Evolutionary conservation across 2,888 invertebrate genomes (phyloP).

Genomic region (Chymomyza caudatula): DNA sequence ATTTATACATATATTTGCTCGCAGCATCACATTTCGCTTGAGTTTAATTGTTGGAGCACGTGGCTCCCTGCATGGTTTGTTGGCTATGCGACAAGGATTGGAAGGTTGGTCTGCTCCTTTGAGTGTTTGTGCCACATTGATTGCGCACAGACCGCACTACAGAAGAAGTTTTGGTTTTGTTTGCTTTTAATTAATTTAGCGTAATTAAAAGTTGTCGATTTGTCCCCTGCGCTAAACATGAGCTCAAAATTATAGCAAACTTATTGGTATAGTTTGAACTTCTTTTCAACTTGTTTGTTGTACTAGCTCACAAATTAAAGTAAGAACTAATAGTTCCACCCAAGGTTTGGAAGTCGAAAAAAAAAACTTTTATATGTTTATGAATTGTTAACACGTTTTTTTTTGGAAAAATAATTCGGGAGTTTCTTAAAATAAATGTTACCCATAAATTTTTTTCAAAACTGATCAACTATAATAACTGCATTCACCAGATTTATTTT

Average conservation of each 20-base stretch:
- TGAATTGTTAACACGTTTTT: too few species aligned
- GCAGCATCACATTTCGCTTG: background rate
- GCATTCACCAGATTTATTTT: too few species aligned
- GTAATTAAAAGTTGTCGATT: slow-evolving; percentile 49
- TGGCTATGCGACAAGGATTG: background rate
- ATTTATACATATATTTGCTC: background rate
- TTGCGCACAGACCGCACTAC: slow-evolving; percentile 25
- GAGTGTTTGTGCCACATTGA: slow-evolving; percentile 32
- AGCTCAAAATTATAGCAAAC: background rate
- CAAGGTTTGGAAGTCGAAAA: background rate
- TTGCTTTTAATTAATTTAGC: slow-evolving; percentile 52
- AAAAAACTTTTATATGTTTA: too few species aligned
- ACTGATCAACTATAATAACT: too few species aligned
- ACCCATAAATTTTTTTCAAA: too few species aligned
- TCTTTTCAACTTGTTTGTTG: background rate
- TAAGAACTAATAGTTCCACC: background rate
- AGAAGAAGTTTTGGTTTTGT: slow-evolving; percentile 33
- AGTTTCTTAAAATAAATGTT: too few species aligned
- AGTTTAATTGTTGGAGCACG: slow-evolving; percentile 11
- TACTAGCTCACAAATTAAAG: background rate
- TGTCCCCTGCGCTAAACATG: background rate
- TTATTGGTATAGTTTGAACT: background rate
- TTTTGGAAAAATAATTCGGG: too few species aligned
- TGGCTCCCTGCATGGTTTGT: background rate
- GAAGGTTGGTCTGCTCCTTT: background rate